A percentile compares a stretch with the other conserved stretches of the same genome.
phyloP scores from a whole-genome alignment of 2,797 vertebrate genomes.

The Chelmon rostratus region DNA sequence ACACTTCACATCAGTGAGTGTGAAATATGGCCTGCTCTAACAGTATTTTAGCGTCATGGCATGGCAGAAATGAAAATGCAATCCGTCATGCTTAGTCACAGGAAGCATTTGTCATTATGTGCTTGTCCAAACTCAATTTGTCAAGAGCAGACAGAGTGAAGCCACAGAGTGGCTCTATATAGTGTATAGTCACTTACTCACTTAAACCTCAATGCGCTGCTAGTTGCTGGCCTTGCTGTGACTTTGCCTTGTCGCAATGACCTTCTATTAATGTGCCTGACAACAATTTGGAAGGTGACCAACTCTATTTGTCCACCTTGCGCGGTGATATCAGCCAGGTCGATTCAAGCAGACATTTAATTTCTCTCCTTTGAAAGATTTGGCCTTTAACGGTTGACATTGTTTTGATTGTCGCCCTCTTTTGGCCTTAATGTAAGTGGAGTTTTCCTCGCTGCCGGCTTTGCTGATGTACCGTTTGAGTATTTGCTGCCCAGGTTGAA shows the following conservation, averaged over 20 bases:
- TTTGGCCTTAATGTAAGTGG: not conserved
- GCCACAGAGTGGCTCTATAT: conserved; percentile 18
- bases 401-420: conserved; percentile 1
- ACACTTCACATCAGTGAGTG: conserved; percentile 17
- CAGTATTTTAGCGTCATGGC: conserved; percentile 11
- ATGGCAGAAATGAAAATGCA: conserved; percentile 12
- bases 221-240: conserved; percentile 37
- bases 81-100: conserved; percentile 58
- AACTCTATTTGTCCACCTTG: conserved; percentile 39
- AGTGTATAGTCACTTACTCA: conserved; percentile 36
- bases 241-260: conserved; percentile 48
- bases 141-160: conserved; percentile 20
- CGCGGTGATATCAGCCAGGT: conserved; percentile 18
- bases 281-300: conserved; percentile 55
- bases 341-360: conserved; percentile 33
- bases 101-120: conserved; percentile 52
- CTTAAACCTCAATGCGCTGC: conserved; percentile 27
- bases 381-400: conserved; percentile 1
- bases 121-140: conserved; percentile 50
- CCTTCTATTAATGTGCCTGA: conserved; percentile 49
- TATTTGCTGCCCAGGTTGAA: conserved; percentile 13
- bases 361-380: conserved; percentile 44
- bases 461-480: not conserved
- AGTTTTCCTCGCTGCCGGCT: not conserved
- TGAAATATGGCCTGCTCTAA: conserved; percentile 26